Conservation (phyloP, 1,140 invertebrate species). For the Aphidius ervi region DNA sequence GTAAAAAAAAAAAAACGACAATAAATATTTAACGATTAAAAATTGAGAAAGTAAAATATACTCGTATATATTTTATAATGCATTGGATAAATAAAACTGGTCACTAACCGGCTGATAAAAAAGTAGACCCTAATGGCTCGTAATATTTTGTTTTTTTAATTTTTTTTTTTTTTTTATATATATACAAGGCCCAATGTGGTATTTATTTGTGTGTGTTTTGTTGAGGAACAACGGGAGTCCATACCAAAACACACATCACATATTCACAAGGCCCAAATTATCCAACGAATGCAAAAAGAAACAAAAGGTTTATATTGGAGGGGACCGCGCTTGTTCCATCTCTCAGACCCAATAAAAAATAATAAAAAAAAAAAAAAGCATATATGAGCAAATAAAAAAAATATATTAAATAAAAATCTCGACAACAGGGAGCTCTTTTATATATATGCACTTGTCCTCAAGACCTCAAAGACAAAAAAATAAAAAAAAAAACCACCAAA, state of each 20-base stretch:
- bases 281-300: conserved; percentile 7
- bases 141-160: too few species aligned
- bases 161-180: too few species aligned
- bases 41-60: too few species aligned
- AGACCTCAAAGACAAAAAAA: background rate
- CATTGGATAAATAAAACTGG: too few species aligned
- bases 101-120: too few species aligned
- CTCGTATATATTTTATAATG: too few species aligned
- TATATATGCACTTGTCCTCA: background rate
- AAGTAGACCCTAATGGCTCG: too few species aligned
- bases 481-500: too few species aligned
- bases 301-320: background rate
- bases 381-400: background rate
- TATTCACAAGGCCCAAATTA: conserved; percentile 4
- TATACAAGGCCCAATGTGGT: background rate
- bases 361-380: conserved; percentile 1
- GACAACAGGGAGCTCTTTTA: background rate
- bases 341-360: conserved; percentile 3
- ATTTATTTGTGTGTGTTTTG: too few species aligned
- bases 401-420: background rate
- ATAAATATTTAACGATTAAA: too few species aligned
- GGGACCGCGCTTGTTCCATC: too few species aligned
- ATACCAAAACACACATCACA: background rate
- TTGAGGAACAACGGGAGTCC: background rate
- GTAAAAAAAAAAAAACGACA: too few species aligned